A percentile compares a stretch with the other conserved stretches of the same genome.
phyloP scores from a whole-genome alignment of 2,888 invertebrate genomes.

The Biston betularia region DNA sequence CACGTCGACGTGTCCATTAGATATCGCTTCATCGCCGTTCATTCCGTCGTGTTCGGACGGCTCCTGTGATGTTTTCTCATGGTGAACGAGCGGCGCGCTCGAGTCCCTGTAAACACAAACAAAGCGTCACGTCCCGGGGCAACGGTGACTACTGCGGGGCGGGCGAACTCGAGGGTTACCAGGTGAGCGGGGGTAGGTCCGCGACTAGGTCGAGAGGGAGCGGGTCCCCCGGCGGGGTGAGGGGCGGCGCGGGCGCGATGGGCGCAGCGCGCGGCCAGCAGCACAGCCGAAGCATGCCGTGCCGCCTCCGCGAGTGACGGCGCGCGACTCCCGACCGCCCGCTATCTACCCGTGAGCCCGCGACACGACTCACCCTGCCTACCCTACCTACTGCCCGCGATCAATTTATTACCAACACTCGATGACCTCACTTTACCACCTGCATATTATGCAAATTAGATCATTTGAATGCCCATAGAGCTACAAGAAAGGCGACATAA shows the following conservation, averaged over 20 bases:
- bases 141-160: constrained; percentile 18
- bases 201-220: constrained; percentile 77
- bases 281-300: constrained; percentile 74
- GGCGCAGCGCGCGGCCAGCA: constrained; percentile 62
- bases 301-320: constrained; percentile 75
- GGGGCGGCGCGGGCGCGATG: constrained; percentile 65
- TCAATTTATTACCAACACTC: constrained; percentile 64
- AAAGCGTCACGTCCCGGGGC: constrained; percentile 37
- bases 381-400: constrained; percentile 49
- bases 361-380: constrained; percentile 31
- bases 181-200: constrained; percentile 74
- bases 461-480: constrained; percentile 2
- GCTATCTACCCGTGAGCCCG: constrained; percentile 32
- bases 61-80: constrained; percentile 43
- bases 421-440: constrained; percentile 69
- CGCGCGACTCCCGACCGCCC: constrained; percentile 59
- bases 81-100: constrained; percentile 65
- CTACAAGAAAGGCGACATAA: constrained; percentile 1
- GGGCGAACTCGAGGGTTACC: constrained; percentile 60
- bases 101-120: constrained; percentile 73
- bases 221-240: constrained; percentile 52
- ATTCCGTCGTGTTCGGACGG: constrained; percentile 13
- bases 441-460: constrained; percentile 73
- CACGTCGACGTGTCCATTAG: constrained; percentile 54
- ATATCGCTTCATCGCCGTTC: not conserved